Percentiles rank a stretch among this genome's conserved stretches.
These are phyloP conservation scores for Nannoperca obscura DNA, from an alignment of 2,797 vertebrate genomes.

Conservation along the genomic window DNA sequence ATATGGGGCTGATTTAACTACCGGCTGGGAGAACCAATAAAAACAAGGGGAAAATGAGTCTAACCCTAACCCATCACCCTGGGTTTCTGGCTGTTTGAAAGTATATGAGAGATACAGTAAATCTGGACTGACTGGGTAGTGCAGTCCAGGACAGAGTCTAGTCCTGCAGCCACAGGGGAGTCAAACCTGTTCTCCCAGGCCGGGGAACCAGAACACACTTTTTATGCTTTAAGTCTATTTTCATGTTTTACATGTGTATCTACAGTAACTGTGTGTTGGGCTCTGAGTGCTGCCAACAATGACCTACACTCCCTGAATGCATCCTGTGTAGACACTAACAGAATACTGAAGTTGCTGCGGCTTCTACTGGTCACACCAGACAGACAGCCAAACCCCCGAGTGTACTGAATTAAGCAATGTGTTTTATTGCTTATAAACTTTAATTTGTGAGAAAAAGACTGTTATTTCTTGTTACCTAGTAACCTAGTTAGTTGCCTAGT, in stretches of 20 bases:
- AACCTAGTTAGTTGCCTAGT: neutral
- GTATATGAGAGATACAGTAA: too few relatives aligned
- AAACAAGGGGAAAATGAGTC: conserved; percentile 25
- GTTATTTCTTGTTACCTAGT: neutral
- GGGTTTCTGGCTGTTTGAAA: too few relatives aligned
- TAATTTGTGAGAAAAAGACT: neutral
- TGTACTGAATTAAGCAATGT: neutral
- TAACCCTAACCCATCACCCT: neutral
- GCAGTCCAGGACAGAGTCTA: neutral
- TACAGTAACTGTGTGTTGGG: too few relatives aligned
- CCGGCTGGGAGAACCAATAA: conserved; percentile 13
- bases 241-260: too few relatives aligned
- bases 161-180: neutral
- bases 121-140: too few relatives aligned
- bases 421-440: neutral
- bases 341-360: too few relatives aligned
- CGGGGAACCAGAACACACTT: neutral
- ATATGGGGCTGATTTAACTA: conserved; percentile 45
- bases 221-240: too few relatives aligned
- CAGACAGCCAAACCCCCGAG: neutral
- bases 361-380: neutral
- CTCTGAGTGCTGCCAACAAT: too few relatives aligned
- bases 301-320: too few relatives aligned
- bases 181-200: too few relatives aligned
- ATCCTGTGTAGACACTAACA: too few relatives aligned